Percentiles rank a stretch among this genome's conserved stretches.
Conservation (phyloP, 2,797 vertebrate genomes). For the Buphagus erythrorhynchus region DNA sequence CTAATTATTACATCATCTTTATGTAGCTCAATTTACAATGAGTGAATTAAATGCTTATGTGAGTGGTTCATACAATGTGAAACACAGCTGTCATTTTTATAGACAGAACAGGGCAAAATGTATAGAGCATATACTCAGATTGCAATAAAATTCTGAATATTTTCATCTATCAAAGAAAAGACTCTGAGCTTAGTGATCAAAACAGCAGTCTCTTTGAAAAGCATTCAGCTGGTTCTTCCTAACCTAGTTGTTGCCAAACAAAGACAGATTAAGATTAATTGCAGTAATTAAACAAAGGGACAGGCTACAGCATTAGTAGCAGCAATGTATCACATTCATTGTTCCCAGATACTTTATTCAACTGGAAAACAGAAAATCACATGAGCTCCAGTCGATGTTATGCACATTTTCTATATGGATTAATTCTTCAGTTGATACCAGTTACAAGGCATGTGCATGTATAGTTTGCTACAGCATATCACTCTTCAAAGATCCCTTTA, state of each 20-base stretch:
- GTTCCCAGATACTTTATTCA: background rate
- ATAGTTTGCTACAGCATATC: background rate
- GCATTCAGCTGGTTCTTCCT: slow-evolving; percentile 30
- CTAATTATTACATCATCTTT: slow-evolving; percentile 62
- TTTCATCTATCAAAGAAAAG: slow-evolving; percentile 26
- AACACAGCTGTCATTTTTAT: slow-evolving; percentile 50
- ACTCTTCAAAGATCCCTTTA: background rate
- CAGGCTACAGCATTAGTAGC: slow-evolving; percentile 39
- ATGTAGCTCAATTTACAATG: slow-evolving; percentile 44
- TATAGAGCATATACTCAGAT: background rate
- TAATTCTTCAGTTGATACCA: background rate
- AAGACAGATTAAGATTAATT: slow-evolving; percentile 71
- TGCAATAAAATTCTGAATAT: background rate
- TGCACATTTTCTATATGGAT: background rate
- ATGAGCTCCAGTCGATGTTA: background rate
- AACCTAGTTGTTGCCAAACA: slow-evolving; percentile 53
- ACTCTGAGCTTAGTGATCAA: slow-evolving; percentile 1
- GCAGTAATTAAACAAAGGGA: slow-evolving; percentile 55
- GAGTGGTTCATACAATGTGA: slow-evolving; percentile 35
- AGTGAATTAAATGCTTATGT: slow-evolving; percentile 48
- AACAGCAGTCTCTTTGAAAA: slow-evolving; percentile 23
- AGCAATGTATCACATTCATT: background rate
- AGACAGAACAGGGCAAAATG: slow-evolving; percentile 25
- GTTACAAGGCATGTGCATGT: background rate
- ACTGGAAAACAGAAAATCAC: slow-evolving; percentile 23